phyloP scores from a whole-genome alignment of 2,888 invertebrate genomes.

The Girardia tigrina region DNA sequence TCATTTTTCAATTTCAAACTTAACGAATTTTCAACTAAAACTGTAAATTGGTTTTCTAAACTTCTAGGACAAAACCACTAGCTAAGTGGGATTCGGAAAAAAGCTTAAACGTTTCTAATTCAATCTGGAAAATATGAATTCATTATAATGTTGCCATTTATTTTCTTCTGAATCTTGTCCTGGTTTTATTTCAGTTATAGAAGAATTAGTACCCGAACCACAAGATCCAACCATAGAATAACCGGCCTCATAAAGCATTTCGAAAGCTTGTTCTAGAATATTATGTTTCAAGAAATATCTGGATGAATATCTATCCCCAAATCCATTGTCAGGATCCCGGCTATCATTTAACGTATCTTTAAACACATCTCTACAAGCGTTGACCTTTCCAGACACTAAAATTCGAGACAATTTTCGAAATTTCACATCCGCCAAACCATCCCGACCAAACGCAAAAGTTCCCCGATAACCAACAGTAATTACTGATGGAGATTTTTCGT shows the following conservation, averaged over 20 bases:
- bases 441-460: conserved; percentile 93
- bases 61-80: conserved; percentile 9
- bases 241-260: conserved; percentile 53
- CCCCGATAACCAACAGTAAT: conserved; percentile 90
- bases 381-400: conserved; percentile 70
- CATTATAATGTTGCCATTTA: conserved; percentile 99
- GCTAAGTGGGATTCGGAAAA: neutral
- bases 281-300: conserved; percentile 94
- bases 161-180: conserved; percentile 94
- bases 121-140: conserved; percentile 63
- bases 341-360: conserved; percentile 89
- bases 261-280: conserved; percentile 64
- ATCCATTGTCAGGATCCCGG: conserved; percentile 87
- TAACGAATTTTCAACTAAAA: no score
- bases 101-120: neutral
- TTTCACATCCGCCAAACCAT: conserved; percentile 92
- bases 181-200: conserved; percentile 66
- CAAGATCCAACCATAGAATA: conserved; percentile 44
- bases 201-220: conserved; percentile 49
- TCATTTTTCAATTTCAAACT: no score
- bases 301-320: conserved; percentile 76
- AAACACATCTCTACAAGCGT: conserved; percentile 85
- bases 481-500: conserved; percentile 56
- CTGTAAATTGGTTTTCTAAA: no score
- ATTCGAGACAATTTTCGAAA: conserved; percentile 90